phyloP scores from a whole-genome alignment of 2,113 vertebrate genomes.

The Thunnus maccoyii region DNA sequence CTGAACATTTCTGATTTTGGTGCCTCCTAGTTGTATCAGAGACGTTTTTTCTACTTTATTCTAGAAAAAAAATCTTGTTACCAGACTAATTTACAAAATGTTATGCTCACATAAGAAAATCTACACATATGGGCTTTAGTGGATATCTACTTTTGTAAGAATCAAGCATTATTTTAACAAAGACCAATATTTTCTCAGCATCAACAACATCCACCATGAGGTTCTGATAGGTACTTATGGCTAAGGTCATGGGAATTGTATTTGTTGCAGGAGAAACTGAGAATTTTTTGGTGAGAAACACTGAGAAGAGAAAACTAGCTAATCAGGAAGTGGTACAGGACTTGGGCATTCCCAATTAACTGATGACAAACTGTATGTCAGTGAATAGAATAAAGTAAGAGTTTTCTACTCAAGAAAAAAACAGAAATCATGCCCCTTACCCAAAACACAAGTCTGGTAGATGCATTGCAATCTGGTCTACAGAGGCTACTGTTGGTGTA shows the following conservation, averaged over 20 bases:
- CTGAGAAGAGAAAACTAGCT: not conserved
- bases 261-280: not conserved
- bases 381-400: not conserved
- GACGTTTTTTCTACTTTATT: no score
- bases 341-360: not conserved
- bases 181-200: not conserved
- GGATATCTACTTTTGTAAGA: no score
- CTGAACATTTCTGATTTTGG: no score
- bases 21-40: no score
- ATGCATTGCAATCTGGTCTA: not conserved
- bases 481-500: conserved; percentile 21
- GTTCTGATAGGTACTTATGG: no score
- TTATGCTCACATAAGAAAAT: no score
- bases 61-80: no score
- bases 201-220: not conserved
- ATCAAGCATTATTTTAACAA: not conserved
- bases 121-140: no score
- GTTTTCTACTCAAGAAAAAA: not conserved
- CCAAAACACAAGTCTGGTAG: not conserved
- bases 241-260: not conserved
- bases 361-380: not conserved
- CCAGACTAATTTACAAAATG: no score
- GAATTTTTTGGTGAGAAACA: not conserved
- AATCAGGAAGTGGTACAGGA: not conserved
- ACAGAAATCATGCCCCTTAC: not conserved